A percentile compares a stretch with the other conserved stretches of the same genome.
These are phyloP conservation scores for Mustela lutreola DNA, from an alignment of 2,113 vertebrate genomes.

Conservation along the genomic window DNA sequence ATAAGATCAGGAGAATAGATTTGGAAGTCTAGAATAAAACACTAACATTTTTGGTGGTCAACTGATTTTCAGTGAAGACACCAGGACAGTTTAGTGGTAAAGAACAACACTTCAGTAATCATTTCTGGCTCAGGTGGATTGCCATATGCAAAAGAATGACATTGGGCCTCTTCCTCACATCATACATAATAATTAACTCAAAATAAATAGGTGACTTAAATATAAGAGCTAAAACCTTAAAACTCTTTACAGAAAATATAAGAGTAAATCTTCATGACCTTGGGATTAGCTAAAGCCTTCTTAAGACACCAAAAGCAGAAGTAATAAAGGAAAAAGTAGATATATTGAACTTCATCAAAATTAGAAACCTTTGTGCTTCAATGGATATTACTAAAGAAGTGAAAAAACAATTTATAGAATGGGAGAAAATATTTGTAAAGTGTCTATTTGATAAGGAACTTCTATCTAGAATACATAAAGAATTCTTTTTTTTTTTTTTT, in stretches of 20 bases:
- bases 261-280: conserved; percentile 8
- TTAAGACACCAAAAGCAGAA: not conserved
- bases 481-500: not conserved
- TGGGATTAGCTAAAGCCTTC: not conserved
- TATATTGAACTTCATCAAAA: not conserved
- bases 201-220: not conserved
- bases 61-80: not conserved
- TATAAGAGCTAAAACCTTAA: not conserved
- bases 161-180: not conserved
- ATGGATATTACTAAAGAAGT: not conserved
- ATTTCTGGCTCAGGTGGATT: not conserved
- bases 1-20: not conserved
- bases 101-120: not conserved
- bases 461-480: conserved; percentile 10
- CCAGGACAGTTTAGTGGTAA: not conserved
- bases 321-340: not conserved
- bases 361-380: not conserved
- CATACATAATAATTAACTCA: not conserved
- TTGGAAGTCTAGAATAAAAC: conserved; percentile 3
- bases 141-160: not conserved
- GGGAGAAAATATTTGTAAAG: conserved; percentile 3
- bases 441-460: not conserved
- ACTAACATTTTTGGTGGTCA: not conserved
- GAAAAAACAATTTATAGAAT: not conserved
- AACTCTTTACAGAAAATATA: not conserved